A percentile compares a stretch with the other conserved stretches of the same genome.
Evolutionary conservation across 2,797 vertebrate genomes (phyloP).

Genomic region (Phalanger gymnotis): DNA sequence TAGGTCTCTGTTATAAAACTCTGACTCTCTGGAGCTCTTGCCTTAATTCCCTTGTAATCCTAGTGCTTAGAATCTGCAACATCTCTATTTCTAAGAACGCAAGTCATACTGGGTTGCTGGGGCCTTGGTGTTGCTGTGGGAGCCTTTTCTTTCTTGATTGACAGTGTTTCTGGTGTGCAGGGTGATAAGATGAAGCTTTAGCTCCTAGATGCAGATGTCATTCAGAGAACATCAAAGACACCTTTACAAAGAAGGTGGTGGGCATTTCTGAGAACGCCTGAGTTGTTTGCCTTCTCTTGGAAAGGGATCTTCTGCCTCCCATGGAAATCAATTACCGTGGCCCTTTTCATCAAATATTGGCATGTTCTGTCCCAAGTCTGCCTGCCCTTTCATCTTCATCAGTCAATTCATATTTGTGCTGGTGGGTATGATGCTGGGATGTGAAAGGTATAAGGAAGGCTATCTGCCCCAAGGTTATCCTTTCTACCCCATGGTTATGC

Average conservation of each 20-base stretch:
- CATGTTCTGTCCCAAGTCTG: not conserved
- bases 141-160: not conserved
- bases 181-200: not conserved
- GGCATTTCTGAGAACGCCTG: not conserved
- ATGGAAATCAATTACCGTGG: slow-evolving; percentile 13
- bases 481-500: not conserved
- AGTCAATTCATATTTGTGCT: not conserved
- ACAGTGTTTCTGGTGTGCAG: not conserved
- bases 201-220: not conserved
- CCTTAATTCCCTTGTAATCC: not conserved
- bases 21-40: not conserved
- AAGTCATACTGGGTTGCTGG: not conserved
- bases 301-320: not conserved
- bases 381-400: not conserved
- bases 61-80: not conserved
- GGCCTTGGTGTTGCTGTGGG: not conserved
- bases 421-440: not conserved
- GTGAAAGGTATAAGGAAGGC: not conserved
- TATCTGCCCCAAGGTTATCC: not conserved
- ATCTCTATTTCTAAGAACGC: not conserved
- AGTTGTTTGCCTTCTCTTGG: not conserved
- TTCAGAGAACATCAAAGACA: not conserved
- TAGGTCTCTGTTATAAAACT: not conserved
- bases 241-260: rapidly evolving
- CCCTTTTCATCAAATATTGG: not conserved